A percentile compares a stretch with the other conserved stretches of the same genome.
These are phyloP conservation scores for Acrocephalus arundinaceus DNA, from an alignment of 2,113 vertebrate genomes.

Conservation along the genomic window DNA sequence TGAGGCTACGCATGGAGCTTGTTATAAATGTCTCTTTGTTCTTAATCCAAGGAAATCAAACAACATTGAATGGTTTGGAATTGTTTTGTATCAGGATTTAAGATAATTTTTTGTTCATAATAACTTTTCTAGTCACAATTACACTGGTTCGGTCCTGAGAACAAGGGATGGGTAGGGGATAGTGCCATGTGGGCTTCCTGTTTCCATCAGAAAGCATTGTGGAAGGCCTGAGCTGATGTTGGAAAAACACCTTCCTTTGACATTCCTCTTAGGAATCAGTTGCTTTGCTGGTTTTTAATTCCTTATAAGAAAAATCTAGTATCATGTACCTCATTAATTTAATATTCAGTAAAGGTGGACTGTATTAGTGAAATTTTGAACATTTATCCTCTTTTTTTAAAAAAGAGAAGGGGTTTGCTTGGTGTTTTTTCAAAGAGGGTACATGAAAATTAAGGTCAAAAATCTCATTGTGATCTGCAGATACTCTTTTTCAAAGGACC, in stretches of 20 bases:
- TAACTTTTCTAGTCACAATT: background rate
- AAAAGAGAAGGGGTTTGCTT: fast-evolving
- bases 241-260: background rate
- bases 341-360: background rate
- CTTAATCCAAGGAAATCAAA: background rate
- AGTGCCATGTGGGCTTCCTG: background rate
- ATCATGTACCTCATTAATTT: background rate
- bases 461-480: background rate
- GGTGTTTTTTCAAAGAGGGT: fast-evolving
- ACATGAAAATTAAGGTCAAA: background rate
- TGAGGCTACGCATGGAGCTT: background rate
- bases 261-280: background rate
- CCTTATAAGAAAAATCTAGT: background rate
- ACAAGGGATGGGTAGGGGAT: background rate
- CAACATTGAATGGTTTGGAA: background rate
- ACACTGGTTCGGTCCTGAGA: background rate
- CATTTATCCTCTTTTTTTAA: background rate
- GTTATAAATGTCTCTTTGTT: background rate
- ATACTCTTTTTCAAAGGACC: background rate
- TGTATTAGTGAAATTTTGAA: background rate
- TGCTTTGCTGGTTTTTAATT: background rate
- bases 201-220: background rate
- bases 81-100: background rate
- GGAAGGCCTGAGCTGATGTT: background rate
- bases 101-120: background rate